Conservation (phyloP, 2,113 vertebrate species). For the Halcyon senegalensis region DNA sequence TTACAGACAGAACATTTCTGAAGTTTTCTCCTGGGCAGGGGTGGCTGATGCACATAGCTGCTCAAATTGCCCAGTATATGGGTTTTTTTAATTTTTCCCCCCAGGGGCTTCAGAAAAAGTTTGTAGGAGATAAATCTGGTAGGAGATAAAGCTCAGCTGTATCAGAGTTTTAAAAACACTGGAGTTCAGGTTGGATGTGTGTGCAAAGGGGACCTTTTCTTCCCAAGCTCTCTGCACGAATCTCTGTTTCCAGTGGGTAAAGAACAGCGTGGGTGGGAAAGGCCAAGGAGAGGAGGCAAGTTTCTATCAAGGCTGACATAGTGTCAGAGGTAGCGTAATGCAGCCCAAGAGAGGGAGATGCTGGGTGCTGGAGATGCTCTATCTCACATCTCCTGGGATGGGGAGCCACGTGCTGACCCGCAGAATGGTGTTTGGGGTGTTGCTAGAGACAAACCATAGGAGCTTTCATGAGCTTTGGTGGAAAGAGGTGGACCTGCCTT, state of each 20-base stretch:
- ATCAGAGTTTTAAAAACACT: not conserved
- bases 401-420: not conserved
- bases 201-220: not conserved
- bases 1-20: no score
- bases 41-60: not conserved
- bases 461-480: not conserved
- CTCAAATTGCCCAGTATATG: not conserved
- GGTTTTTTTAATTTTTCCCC: not conserved
- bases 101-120: not conserved
- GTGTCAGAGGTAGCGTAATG: not conserved
- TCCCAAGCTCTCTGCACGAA: accelerated
- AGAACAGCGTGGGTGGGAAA: not conserved
- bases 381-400: accelerated
- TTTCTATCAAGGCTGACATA: accelerated
- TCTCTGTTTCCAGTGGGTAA: not conserved
- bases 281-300: not conserved
- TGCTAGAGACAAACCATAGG: not conserved
- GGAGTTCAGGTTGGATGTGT: not conserved
- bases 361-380: not conserved
- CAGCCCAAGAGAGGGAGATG: accelerated
- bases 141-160: not conserved
- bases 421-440: accelerated
- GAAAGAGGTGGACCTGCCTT: not conserved
- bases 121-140: not conserved
- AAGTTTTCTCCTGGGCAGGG: not conserved